phyloP scores from a whole-genome alignment of 2,888 invertebrate genomes.

The Drosophila incognita region DNA sequence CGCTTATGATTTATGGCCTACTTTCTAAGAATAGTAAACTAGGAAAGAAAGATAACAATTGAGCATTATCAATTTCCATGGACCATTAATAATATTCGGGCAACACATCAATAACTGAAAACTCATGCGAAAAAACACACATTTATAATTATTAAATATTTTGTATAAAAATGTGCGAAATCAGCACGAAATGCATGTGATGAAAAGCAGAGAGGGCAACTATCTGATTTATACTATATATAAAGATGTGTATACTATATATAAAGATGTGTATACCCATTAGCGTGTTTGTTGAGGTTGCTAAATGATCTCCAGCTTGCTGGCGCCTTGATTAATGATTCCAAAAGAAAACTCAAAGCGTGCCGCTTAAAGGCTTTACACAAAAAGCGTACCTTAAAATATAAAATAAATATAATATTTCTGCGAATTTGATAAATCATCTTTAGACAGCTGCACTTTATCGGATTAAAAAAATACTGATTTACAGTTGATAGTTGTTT shows the following conservation, averaged over 20 bases:
- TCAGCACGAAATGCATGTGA: slow-evolving; percentile 26
- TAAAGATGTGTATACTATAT: background rate
- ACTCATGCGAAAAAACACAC: slow-evolving; percentile 1
- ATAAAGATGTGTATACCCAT: background rate
- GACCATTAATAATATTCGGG: background rate
- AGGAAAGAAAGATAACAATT: slow-evolving; percentile 1
- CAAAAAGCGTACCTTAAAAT: slow-evolving; percentile 37
- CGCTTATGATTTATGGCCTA: background rate
- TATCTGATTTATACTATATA: background rate
- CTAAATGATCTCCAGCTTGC: slow-evolving; percentile 21
- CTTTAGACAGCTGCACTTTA: slow-evolving; percentile 43
- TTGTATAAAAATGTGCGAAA: slow-evolving; percentile 20
- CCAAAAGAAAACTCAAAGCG: slow-evolving; percentile 20
- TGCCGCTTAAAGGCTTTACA: slow-evolving; percentile 23
- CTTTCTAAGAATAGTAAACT: background rate
- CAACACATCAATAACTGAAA: slow-evolving; percentile 17
- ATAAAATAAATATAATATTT: slow-evolving; percentile 17
- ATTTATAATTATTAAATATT: slow-evolving; percentile 10
- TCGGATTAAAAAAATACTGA: slow-evolving; percentile 24
- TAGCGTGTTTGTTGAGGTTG: slow-evolving; percentile 11
- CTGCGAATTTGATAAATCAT: slow-evolving; percentile 30
- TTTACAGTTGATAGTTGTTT: background rate
- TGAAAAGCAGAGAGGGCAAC: slow-evolving; percentile 34
- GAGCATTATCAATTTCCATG: slow-evolving; percentile 6
- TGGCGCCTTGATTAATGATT: slow-evolving; percentile 49